Evolutionary conservation across 1,140 invertebrate species (phyloP).

Genomic region (Aporrectodea caliginosa): DNA sequence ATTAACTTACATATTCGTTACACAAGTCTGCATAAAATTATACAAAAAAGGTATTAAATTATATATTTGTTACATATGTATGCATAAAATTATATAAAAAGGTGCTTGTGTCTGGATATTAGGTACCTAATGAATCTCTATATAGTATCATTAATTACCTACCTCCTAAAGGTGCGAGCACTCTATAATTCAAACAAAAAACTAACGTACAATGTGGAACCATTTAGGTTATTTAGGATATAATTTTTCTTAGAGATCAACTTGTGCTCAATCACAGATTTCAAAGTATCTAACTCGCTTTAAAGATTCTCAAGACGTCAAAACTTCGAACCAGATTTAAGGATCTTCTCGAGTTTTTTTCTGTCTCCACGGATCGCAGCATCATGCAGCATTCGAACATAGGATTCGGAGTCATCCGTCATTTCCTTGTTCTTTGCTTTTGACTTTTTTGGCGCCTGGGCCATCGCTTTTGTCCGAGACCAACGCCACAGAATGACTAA

Average conservation of each 20-base stretch:
- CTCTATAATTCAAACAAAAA: background rate
- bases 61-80: no score
- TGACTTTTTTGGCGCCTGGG: background rate
- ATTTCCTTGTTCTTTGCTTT: background rate
- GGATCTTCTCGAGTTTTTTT: slow-evolving; percentile 16
- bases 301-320: background rate
- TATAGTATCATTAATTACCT: no score
- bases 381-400: slow-evolving; percentile 4
- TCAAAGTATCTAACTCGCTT: background rate
- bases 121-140: no score
- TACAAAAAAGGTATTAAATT: no score
- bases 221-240: no score
- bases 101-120: no score
- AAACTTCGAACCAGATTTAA: slow-evolving; percentile 1
- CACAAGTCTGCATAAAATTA: no score
- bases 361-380: slow-evolving; percentile 12
- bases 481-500: no score
- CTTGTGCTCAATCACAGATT: background rate
- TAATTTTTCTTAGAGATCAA: background rate
- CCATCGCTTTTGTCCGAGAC: no score
- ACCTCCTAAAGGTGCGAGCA: background rate
- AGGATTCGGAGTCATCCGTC: background rate
- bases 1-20: no score
- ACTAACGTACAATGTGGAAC: no score
- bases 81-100: no score